Evolutionary conservation across 1,140 invertebrate species (phyloP).

Genomic region (Arctopsyche grandis): DNA sequence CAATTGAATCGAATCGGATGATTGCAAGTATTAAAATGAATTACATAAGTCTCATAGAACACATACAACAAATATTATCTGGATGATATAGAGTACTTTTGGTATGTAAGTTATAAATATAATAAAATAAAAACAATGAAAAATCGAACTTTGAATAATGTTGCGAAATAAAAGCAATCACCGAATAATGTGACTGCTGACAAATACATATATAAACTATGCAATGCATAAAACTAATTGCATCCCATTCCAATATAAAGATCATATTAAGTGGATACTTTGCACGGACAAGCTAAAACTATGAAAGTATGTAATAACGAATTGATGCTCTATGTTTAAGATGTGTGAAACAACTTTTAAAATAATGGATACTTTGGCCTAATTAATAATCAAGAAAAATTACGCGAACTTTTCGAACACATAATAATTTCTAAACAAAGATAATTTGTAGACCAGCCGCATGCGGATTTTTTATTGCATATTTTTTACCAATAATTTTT

Average conservation of each 20-base stretch:
- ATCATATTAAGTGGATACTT: conserved; percentile 33
- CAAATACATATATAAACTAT: conserved; percentile 40
- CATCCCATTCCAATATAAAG: conserved; percentile 46
- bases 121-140: conserved; percentile 20
- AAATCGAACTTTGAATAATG: conserved; percentile 10
- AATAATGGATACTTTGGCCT: conserved; percentile 34
- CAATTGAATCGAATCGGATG: conserved; percentile 10
- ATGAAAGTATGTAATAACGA: conserved; percentile 28
- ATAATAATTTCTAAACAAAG: conserved; percentile 34
- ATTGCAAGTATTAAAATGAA: conserved; percentile 29
- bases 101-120: conserved; percentile 2
- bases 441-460: conserved; percentile 45
- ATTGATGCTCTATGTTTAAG: conserved; percentile 32
- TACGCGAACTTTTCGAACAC: not conserved
- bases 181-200: conserved; percentile 47
- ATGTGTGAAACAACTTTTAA: conserved; percentile 18
- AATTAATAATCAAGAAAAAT: conserved; percentile 33
- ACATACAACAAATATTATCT: conserved; percentile 27
- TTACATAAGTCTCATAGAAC: conserved; percentile 19
- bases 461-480: conserved; percentile 44
- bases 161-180: conserved; percentile 47
- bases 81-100: no score
- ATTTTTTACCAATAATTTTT: conserved; percentile 10
- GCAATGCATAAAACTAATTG: conserved; percentile 46
- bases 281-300: conserved; percentile 44